Base-by-base conservation (phyloP, 2,797 vertebrate genomes). In the Danio albolineatus region DNA sequence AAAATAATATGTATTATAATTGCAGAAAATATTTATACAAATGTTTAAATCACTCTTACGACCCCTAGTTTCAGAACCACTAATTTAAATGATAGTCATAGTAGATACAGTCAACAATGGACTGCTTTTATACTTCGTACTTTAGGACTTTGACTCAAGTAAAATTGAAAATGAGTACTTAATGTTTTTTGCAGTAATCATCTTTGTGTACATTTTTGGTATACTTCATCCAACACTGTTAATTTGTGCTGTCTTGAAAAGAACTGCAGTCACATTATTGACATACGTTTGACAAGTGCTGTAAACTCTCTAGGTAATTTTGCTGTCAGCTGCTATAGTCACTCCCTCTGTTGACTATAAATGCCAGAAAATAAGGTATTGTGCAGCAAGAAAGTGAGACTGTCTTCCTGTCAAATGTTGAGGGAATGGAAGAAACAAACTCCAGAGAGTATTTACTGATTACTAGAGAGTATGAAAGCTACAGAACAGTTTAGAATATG, bases 261-360 rank as follows among this genome's bases (percentile, higher is more conserved):
- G 10, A 70, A 70, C 2, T 41, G 49, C 7, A 70, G 6, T 53
- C 36, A 70, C 49, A 54, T 70, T n/a, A 41, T 19, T 54, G 36
- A 19, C 36, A 70, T 13, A 10, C 2, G 16, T 41, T 41, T 70
- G 48, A 53, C 28, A 54, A 39, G n/a, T 10, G 36, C n/a, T n/a
- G 10, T 10, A 13, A 6, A 4, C 36, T 53, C 36, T 38, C 10
- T 70, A n/a, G 4, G 10, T 70, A 53, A 54, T 70, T 41, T 36
- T 54, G 39, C 49, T 54, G 67, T 70, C 67, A 70, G 1, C 54
- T n/a, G n/a, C n/a, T n/a, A n/a, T n/a, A n/a, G n/a, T n/a, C n/a
- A 54, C 36, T 70, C 67, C 54, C 49, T 19, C 49, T 19, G 49
- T 16, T 54, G n/a, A 39, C n/a, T 17, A 17, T 38, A 70, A 53